Conservation (phyloP, 2,797 vertebrate genomes). For the Pangasius larnaudii region DNA sequence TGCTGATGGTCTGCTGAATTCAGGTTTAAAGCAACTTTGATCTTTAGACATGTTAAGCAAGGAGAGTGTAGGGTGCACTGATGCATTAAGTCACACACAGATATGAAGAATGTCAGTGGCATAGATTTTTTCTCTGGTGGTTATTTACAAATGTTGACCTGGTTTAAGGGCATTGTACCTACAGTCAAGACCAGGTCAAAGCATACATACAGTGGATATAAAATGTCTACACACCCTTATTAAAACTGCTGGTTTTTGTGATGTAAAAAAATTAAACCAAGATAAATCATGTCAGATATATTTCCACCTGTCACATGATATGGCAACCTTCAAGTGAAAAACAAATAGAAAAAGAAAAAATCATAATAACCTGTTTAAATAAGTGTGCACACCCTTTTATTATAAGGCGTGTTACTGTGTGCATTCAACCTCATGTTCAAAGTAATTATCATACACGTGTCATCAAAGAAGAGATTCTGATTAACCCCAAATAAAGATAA, state of each 20-base stretch:
- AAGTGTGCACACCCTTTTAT: neutral
- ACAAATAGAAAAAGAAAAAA: neutral
- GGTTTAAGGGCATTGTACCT: neutral
- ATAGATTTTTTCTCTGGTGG: neutral
- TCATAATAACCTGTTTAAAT: neutral
- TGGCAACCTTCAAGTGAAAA: neutral
- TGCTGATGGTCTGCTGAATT: neutral
- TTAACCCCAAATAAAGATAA: neutral
- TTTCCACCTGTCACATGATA: neutral
- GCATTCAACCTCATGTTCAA: neutral
- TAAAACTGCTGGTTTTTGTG: neutral
- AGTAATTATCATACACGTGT: neutral
- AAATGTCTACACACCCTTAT: neutral
- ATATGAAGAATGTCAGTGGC: neutral
- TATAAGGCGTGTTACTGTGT: neutral
- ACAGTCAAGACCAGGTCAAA: neutral
- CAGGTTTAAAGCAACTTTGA: slow-evolving; percentile 2
- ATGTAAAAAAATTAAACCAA: neutral
- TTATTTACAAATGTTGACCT: neutral
- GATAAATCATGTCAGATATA: neutral
- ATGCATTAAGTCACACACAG: slow-evolving; percentile 12
- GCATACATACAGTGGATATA: neutral
- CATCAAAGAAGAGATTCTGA: neutral
- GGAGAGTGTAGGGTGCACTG: neutral
- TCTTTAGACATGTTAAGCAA: slow-evolving; percentile 11